phyloP scores from a whole-genome alignment of 2,113 vertebrate species.

The Pipa parva region DNA sequence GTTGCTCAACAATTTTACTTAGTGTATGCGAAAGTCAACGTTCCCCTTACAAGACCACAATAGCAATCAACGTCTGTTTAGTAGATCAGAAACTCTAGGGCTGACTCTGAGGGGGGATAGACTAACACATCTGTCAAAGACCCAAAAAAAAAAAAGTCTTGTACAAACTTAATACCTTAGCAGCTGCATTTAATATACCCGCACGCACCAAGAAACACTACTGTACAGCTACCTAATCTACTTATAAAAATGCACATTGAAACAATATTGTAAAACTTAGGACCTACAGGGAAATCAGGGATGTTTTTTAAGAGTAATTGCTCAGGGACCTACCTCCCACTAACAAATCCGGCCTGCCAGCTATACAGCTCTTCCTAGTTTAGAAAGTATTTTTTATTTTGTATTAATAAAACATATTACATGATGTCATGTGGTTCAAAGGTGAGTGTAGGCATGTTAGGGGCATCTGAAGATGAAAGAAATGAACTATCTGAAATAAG shows the following conservation, averaged over 20 bases:
- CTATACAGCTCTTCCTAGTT: background rate
- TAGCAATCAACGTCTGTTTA: constrained; percentile 63
- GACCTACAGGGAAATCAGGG: background rate
- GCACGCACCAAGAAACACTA: constrained; percentile 58
- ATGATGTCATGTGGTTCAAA: too few relatives aligned
- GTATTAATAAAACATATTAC: too few relatives aligned
- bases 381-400: background rate
- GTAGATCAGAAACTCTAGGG: constrained; percentile 65
- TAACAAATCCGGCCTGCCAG: background rate
- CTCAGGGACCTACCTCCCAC: constrained; percentile 1
- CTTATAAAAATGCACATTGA: constrained; percentile 46
- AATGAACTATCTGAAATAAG: too few relatives aligned
- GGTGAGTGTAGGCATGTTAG: too few relatives aligned
- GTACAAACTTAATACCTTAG: constrained; percentile 57
- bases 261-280: constrained; percentile 37
- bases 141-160: constrained; percentile 56
- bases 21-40: background rate
- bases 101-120: constrained; percentile 51
- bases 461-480: too few relatives aligned
- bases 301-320: constrained; percentile 1
- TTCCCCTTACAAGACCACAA: background rate
- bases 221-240: constrained; percentile 57
- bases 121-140: constrained; percentile 64
- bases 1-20: background rate
- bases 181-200: constrained; percentile 59